phyloP scores from a whole-genome alignment of 2,888 invertebrate genomes.

The Limnephilus auricula region DNA sequence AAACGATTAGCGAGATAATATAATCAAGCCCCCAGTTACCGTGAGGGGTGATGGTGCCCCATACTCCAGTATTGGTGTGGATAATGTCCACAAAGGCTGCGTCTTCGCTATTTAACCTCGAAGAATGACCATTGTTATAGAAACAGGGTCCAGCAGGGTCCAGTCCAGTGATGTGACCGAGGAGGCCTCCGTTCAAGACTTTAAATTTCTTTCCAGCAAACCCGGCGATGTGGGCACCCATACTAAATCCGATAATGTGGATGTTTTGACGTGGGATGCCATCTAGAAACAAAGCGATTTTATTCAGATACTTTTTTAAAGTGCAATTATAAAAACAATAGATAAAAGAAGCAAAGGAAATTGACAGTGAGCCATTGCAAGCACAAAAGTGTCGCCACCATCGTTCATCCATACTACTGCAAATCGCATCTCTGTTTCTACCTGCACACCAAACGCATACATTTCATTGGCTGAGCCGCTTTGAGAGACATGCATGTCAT shows the following conservation, averaged over 20 bases:
- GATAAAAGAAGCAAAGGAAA: too few species aligned
- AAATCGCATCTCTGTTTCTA: too few species aligned
- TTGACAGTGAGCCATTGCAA: too few species aligned
- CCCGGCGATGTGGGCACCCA: slow-evolving; percentile 58
- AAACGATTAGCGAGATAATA: too few species aligned
- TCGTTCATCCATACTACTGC: too few species aligned
- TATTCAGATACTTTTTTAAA: not conserved
- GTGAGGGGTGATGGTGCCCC: slow-evolving; percentile 17
- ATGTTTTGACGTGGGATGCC: slow-evolving; percentile 15
- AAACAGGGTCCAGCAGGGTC: slow-evolving; percentile 64
- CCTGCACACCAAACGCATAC: too few species aligned
- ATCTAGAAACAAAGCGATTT: not conserved
- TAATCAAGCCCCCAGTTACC: too few species aligned
- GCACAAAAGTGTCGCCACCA: too few species aligned
- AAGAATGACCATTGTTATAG: slow-evolving; percentile 42
- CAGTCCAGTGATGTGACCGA: slow-evolving; percentile 51
- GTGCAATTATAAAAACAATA: not conserved
- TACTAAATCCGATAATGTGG: slow-evolving; percentile 57
- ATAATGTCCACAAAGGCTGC: slow-evolving; percentile 60
- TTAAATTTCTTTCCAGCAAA: slow-evolving; percentile 53
- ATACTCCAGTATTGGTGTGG: slow-evolving; percentile 45
- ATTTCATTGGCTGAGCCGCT: too few species aligned
- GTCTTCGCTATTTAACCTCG: slow-evolving; percentile 5
- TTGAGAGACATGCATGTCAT: too few species aligned
- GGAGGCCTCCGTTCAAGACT: slow-evolving; percentile 54